A percentile compares a stretch with the other conserved stretches of the same genome.
Conservation (phyloP, 2,888 invertebrate species). For the Chrysotoxum bicinctum region DNA sequence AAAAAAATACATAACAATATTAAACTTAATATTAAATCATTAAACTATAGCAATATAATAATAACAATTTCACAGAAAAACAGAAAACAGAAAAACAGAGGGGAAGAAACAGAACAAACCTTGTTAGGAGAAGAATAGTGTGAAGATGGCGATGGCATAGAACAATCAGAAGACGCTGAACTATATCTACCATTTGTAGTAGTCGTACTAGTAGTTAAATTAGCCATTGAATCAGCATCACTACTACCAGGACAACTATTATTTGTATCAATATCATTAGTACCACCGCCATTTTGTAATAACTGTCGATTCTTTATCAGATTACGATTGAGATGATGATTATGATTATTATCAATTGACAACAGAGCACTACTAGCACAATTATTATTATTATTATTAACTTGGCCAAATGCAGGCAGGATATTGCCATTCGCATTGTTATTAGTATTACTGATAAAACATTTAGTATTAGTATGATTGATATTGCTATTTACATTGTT, state of each 20-base stretch:
- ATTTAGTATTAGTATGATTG: conserved; percentile 81
- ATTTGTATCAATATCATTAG: background rate
- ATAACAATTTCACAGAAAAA: conserved; percentile 32
- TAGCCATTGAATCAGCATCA: conserved; percentile 74
- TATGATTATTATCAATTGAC: conserved; percentile 67
- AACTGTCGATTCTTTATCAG: conserved; percentile 42
- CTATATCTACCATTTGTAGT: conserved; percentile 80
- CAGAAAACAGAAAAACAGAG: conserved; percentile 15
- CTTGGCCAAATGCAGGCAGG: conserved; percentile 76
- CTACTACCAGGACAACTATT: conserved; percentile 73
- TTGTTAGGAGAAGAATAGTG: conserved; percentile 82
- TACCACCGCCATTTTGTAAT: conserved; percentile 51
- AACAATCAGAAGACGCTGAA: conserved; percentile 82
- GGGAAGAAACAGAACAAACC: conserved; percentile 79
- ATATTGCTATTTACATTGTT: conserved; percentile 81
- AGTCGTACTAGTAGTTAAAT: conserved; percentile 75
- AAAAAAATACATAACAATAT: background rate
- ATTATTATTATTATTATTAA: conserved; percentile 63
- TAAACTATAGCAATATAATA: background rate
- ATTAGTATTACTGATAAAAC: conserved; percentile 74
- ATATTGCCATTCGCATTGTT: conserved; percentile 56
- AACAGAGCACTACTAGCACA: conserved; percentile 74
- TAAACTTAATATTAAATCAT: conserved; percentile 4
- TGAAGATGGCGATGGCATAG: conserved; percentile 82
- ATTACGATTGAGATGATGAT: conserved; percentile 67